Percentiles rank a stretch among this genome's conserved stretches.
Evolutionary conservation across 2,797 vertebrate species (phyloP).

Genomic region (Poeciliopsis infans): DNA sequence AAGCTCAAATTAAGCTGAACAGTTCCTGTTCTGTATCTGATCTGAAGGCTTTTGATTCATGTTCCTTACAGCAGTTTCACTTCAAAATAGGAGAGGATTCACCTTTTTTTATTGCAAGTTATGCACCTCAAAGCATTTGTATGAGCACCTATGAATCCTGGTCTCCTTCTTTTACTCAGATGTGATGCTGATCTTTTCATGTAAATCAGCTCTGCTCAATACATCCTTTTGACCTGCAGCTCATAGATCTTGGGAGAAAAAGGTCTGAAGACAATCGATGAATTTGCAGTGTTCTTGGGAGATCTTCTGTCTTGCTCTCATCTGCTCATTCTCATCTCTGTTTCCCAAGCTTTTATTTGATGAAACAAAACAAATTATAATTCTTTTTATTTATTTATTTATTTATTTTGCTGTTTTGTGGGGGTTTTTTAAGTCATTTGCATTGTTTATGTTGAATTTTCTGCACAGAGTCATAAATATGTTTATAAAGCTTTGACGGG

Average conservation of each 20-base stretch:
- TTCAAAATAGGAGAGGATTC: constrained; percentile 6
- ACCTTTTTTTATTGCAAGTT: neutral
- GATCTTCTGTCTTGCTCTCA: constrained; percentile 83
- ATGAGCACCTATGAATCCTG: constrained; percentile 38
- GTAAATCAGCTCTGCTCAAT: neutral
- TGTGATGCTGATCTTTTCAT: constrained; percentile 26
- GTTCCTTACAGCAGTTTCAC: neutral
- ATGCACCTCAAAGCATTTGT: neutral
- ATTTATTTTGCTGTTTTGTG: neutral
- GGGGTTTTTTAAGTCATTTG: neutral
- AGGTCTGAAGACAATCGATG: constrained; percentile 23
- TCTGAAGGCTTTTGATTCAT: constrained; percentile 28
- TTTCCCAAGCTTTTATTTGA: constrained; percentile 31
- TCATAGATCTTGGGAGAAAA: constrained; percentile 43
- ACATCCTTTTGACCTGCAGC: constrained; percentile 49
- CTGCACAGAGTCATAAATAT: neutral
- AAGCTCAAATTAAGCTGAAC: constrained; percentile 86
- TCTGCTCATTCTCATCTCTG: constrained; percentile 54
- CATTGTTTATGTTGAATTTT: neutral
- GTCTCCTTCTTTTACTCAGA: constrained; percentile 8
- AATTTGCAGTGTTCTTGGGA: constrained; percentile 32
- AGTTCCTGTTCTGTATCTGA: constrained; percentile 86
- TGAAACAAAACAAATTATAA: neutral
- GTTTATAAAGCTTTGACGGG: neutral
- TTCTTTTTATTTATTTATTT: too few relatives aligned